Evolutionary conservation across 2,113 vertebrate genomes (phyloP).

Genomic region (Microcebus jonahi): DNA sequence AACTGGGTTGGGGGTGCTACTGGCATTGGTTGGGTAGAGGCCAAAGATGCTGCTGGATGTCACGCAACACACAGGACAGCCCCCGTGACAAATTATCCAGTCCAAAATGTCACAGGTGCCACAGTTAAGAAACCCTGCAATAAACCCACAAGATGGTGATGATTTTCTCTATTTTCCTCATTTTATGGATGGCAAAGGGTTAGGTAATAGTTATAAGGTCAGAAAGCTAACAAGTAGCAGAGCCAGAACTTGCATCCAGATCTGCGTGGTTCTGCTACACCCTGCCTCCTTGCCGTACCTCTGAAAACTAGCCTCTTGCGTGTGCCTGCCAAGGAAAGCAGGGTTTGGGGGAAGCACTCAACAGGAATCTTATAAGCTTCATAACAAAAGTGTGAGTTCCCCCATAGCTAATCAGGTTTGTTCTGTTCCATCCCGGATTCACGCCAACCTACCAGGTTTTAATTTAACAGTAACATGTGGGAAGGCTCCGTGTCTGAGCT

Average conservation of each 20-base stretch:
- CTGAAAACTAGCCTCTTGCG: neutral
- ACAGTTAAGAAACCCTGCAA: neutral
- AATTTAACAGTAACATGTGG: neutral
- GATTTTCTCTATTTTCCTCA: neutral
- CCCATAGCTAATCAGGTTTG: neutral
- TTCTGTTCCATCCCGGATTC: neutral
- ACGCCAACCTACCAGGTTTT: neutral
- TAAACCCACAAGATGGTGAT: neutral
- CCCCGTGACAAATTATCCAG: neutral
- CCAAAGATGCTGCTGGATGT: neutral
- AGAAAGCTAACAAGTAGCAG: neutral
- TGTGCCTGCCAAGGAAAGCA: neutral
- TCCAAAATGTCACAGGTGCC: neutral
- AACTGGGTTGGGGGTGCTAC: too few species aligned
- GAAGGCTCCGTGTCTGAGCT: neutral
- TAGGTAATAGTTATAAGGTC: neutral
- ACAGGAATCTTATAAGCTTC: neutral
- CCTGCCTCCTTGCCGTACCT: neutral
- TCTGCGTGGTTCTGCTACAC: rapidly evolving
- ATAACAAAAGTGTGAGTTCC: neutral
- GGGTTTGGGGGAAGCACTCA: rapidly evolving
- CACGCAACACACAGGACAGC: neutral
- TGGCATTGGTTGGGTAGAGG: neutral
- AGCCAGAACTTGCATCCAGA: neutral
- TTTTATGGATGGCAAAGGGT: neutral